These are phyloP conservation scores for Ecliptopera silaceata DNA, from an alignment of 2,888 invertebrate species.

Conservation along the genomic window DNA sequence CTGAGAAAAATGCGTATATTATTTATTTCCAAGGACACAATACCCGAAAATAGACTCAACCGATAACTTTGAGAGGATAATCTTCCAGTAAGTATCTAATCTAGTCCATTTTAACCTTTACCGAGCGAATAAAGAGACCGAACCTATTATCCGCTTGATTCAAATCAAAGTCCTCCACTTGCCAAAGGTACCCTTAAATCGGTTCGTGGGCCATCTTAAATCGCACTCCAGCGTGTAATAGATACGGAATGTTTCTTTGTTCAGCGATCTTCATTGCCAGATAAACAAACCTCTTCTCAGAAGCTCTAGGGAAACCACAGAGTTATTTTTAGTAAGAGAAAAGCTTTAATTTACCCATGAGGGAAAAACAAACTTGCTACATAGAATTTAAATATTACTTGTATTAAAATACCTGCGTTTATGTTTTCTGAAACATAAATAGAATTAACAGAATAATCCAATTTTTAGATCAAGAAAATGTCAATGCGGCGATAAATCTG, in stretches of 20 bases:
- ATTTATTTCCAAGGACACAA: no score
- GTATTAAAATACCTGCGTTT: no score
- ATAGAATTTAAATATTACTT: no score
- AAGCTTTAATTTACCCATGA: no score
- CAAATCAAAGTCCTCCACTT: conserved; percentile 24
- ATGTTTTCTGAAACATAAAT: no score
- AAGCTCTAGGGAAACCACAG: conserved; percentile 12
- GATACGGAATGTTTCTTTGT: conserved; percentile 52
- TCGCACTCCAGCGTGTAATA: conserved; percentile 49
- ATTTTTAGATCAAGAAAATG: no score
- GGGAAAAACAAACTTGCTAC: no score
- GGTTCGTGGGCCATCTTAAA: conserved; percentile 52
- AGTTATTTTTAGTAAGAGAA: conserved; percentile 1
- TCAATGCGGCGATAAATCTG: no score
- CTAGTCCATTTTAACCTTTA: background rate
- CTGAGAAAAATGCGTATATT: no score
- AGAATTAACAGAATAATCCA: no score
- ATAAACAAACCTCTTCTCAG: conserved; percentile 30
- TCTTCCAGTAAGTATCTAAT: background rate
- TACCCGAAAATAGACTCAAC: no score
- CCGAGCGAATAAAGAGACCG: background rate
- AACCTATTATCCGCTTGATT: conserved; percentile 13
- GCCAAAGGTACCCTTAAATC: conserved; percentile 40
- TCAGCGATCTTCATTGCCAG: conserved; percentile 51
- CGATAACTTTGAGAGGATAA: no score